phyloP scores from a whole-genome alignment of 2,888 invertebrate genomes.

The Ennomos fuscantarius region DNA sequence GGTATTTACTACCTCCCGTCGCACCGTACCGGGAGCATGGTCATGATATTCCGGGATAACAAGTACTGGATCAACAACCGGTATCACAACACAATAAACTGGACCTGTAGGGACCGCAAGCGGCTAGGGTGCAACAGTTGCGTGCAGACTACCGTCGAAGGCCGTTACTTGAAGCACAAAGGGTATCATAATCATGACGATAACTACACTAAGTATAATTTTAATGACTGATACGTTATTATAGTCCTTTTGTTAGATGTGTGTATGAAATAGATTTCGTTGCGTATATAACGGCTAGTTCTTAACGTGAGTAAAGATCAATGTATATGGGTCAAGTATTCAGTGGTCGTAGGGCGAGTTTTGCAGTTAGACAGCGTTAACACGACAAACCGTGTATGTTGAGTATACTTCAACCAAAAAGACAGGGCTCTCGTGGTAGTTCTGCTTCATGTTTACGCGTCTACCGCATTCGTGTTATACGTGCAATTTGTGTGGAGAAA shows the following conservation, averaged over 20 bases:
- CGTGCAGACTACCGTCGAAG: conserved; percentile 76
- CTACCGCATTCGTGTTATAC: too few relatives aligned
- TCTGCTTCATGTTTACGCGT: too few relatives aligned
- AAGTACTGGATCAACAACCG: conserved; percentile 82
- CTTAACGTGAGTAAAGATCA: too few relatives aligned
- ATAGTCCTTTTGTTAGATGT: background rate
- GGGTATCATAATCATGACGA: conserved; percentile 78
- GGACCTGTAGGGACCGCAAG: conserved; percentile 79
- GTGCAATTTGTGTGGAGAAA: too few relatives aligned
- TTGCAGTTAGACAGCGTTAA: too few relatives aligned
- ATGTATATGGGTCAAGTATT: too few relatives aligned
- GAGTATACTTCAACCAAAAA: too few relatives aligned
- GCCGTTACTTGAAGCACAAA: conserved; percentile 76
- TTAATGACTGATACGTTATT: conserved; percentile 68
- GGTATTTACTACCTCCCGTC: conserved; percentile 79
- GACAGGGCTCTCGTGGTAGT: too few relatives aligned
- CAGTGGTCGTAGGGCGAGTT: too few relatives aligned
- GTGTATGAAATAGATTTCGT: too few relatives aligned
- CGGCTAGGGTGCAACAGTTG: conserved; percentile 77
- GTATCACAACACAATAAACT: conserved; percentile 80
- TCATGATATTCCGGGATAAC: conserved; percentile 78
- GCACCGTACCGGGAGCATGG: conserved; percentile 80
- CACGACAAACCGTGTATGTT: too few relatives aligned
- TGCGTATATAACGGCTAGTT: too few relatives aligned
- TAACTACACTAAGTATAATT: conserved; percentile 80